Conservation (phyloP, 64 coral and sea anemone genomes). For the Astreopora myriophthalma region DNA sequence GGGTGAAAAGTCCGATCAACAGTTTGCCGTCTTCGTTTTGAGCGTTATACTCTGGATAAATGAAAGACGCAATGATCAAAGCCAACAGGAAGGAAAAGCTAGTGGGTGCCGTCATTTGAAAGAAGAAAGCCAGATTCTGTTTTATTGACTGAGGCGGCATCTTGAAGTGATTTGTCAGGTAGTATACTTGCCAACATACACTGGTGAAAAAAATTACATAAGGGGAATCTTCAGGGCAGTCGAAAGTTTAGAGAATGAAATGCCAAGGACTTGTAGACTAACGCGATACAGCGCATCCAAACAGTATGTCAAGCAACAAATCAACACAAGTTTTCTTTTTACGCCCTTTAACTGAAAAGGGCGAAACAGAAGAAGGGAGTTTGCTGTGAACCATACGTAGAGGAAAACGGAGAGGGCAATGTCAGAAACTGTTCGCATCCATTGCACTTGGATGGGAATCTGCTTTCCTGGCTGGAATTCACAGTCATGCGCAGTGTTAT, state of each 20-base stretch:
- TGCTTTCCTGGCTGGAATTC: not conserved
- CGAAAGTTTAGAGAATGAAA: not conserved
- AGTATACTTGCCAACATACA: not conserved
- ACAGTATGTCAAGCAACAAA: not conserved
- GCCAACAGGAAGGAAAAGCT: not conserved
- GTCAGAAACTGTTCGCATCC: not conserved
- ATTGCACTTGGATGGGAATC: not conserved
- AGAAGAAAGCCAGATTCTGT: not conserved
- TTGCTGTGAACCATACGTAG: no score
- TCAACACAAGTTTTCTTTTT: not conserved
- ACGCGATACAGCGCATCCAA: not conserved
- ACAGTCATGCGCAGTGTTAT: not conserved
- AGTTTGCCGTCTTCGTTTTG: not conserved
- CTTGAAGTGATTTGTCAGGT: not conserved
- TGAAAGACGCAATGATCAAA: not conserved
- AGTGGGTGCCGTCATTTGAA: not conserved
- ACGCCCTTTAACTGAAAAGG: not conserved
- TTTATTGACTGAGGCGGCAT: not conserved
- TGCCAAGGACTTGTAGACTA: not conserved
- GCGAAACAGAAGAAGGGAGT: not conserved
- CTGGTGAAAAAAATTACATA: not conserved
- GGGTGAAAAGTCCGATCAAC: not conserved
- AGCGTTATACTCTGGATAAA: not conserved
- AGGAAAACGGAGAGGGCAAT: not conserved
- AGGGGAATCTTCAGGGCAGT: not conserved